Evolutionary conservation across 2,888 invertebrate genomes (phyloP).

Genomic region (Apamea crenata): DNA sequence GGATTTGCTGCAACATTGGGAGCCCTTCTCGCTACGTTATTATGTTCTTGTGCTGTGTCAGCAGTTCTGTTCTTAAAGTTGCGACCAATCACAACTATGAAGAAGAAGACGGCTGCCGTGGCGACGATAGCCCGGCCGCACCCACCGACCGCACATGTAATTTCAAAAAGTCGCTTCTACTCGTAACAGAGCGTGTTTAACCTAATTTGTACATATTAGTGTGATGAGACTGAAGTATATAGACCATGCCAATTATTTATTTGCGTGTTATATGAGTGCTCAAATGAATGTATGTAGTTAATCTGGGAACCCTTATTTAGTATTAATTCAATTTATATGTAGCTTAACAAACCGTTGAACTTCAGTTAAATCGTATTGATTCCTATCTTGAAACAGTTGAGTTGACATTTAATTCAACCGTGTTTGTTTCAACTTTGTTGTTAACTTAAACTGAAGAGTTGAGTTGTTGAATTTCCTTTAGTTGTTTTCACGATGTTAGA

Average conservation of each 20-base stretch:
- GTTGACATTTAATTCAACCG: constrained; percentile 62
- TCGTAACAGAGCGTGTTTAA: constrained; percentile 89
- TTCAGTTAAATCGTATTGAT: constrained; percentile 75
- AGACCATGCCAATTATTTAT: constrained; percentile 85
- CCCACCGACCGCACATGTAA: constrained; percentile 85
- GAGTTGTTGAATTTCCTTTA: constrained; percentile 57
- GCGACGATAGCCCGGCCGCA: constrained; percentile 87
- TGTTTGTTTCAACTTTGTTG: constrained; percentile 50
- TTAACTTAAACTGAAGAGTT: constrained; percentile 41
- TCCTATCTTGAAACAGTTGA: constrained; percentile 71
- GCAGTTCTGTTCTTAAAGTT: constrained; percentile 96
- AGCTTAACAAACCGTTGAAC: constrained; percentile 70
- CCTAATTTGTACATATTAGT: constrained; percentile 89
- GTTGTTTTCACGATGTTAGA: constrained; percentile 61
- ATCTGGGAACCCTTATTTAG: constrained; percentile 68
- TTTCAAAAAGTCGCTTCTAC: constrained; percentile 92
- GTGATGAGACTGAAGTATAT: constrained; percentile 90
- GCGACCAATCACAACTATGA: constrained; percentile 92
- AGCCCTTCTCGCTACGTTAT: constrained; percentile 94
- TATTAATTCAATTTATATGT: constrained; percentile 65
- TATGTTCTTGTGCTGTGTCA: constrained; percentile 96
- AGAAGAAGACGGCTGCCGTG: constrained; percentile 89
- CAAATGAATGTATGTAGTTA: constrained; percentile 74
- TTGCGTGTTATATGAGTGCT: constrained; percentile 82
- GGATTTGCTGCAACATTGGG: constrained; percentile 97